These are phyloP conservation scores for Neostethus bicornis DNA, from an alignment of 2,797 vertebrate species.

Conservation along the genomic window DNA sequence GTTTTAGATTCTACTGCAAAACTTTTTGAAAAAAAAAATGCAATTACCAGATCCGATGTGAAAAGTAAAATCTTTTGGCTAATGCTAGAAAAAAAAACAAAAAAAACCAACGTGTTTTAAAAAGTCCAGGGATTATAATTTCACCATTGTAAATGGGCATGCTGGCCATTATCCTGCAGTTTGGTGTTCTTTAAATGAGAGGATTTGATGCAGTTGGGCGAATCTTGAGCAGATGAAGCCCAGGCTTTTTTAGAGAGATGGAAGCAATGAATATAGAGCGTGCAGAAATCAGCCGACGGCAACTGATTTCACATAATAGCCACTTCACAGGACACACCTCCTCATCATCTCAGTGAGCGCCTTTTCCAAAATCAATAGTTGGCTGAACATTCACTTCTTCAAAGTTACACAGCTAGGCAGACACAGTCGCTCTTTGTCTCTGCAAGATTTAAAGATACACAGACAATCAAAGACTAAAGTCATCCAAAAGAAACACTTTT, in stretches of 20 bases:
- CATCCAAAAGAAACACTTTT: constrained; percentile 37
- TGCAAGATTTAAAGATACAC: constrained; percentile 24
- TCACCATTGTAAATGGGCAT: constrained; percentile 13
- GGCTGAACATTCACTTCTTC: constrained; percentile 67
- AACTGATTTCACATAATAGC: constrained; percentile 71
- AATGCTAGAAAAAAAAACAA: neutral
- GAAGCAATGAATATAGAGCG: constrained; percentile 64
- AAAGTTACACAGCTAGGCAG: constrained; percentile 40
- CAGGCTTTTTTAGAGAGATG: constrained; percentile 45
- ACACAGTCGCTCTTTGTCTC: constrained; percentile 11
- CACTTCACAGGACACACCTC: constrained; percentile 69
- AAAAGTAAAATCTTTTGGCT: neutral
- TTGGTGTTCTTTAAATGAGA: constrained; percentile 19
- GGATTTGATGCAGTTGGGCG: constrained; percentile 27
- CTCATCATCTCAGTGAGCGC: constrained; percentile 65
- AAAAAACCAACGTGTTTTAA: neutral
- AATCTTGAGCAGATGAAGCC: constrained; percentile 38
- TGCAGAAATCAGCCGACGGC: constrained; percentile 53
- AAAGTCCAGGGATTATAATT: neutral
- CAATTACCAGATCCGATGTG: neutral
- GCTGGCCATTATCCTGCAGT: constrained; percentile 4
- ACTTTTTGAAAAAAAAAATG: too few relatives aligned
- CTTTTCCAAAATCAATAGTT: constrained; percentile 78
- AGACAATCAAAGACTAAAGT: constrained; percentile 4
- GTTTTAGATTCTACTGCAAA: too few relatives aligned